phyloP scores from a whole-genome alignment of 2,888 invertebrate species.

The Protodeltote pygarga region DNA sequence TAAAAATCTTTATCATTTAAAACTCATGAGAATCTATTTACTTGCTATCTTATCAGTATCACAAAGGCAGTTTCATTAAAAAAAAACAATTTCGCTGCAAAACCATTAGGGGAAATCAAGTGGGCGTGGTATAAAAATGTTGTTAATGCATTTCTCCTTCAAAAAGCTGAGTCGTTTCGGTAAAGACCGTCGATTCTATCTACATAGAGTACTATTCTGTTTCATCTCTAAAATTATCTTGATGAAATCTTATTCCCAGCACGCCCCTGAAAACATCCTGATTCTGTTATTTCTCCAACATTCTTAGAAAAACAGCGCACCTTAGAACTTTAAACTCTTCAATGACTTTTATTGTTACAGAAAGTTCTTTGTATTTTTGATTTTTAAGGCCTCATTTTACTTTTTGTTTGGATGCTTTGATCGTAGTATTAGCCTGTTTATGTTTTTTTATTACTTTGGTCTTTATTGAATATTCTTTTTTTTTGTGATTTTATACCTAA shows the following conservation, averaged over 20 bases:
- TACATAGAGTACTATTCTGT: conserved; percentile 10
- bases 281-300: conserved; percentile 33
- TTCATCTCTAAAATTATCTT: conserved; percentile 37
- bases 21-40: conserved; percentile 14
- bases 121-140: conserved; percentile 7
- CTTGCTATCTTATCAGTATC: conserved; percentile 17
- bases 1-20: conserved; percentile 13
- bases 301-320: conserved; percentile 18
- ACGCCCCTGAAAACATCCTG: conserved; percentile 20
- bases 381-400: conserved; percentile 9
- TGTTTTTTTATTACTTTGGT: conserved; percentile 2
- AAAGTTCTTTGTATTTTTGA: conserved; percentile 22
- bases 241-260: conserved; percentile 44
- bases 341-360: conserved; percentile 20
- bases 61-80: conserved; percentile 10
- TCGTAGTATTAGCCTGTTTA: not conserved
- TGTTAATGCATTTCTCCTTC: conserved; percentile 31
- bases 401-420: conserved; percentile 3
- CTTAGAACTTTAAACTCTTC: conserved; percentile 27
- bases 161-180: conserved; percentile 4
- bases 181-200: conserved; percentile 10
- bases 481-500: too few relatives aligned
- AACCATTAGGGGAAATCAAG: conserved; percentile 23
- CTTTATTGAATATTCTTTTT: conserved; percentile 11
- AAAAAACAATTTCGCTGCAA: conserved; percentile 20